phyloP scores from a whole-genome alignment of 1,140 invertebrate genomes.

The Gryllus bimaculatus region DNA sequence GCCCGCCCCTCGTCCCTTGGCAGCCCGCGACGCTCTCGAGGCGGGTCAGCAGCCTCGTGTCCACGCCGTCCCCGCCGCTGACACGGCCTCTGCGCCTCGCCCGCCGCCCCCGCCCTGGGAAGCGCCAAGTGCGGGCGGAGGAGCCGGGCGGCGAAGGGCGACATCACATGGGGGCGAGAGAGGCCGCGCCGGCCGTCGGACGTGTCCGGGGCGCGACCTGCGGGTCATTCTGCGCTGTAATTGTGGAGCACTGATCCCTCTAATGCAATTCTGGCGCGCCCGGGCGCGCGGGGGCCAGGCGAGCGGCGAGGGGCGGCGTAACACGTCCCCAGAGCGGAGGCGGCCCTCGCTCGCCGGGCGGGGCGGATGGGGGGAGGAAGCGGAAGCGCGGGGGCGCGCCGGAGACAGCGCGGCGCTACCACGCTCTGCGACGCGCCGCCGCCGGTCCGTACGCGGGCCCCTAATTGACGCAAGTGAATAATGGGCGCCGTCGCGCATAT shows the following conservation, averaged over 20 bases:
- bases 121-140: background rate
- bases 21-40: no score
- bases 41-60: no score
- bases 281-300: no score
- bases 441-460: background rate
- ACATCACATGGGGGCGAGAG: background rate
- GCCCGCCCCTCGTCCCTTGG: no score
- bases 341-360: background rate
- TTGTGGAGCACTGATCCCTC: slow-evolving; percentile 2
- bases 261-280: background rate
- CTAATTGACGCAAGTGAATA: background rate
- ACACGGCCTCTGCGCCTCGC: background rate
- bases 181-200: background rate
- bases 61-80: background rate
- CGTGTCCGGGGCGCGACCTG: slow-evolving; percentile 1
- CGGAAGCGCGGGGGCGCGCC: no score
- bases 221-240: background rate
- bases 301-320: background rate
- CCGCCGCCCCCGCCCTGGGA: background rate
- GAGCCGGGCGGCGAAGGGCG: no score
- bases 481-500: background rate
- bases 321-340: background rate
- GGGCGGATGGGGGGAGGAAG: no score
- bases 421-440: no score
- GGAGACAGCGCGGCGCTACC: no score